Percentiles rank a stretch among this genome's conserved stretches.
phyloP scores from a whole-genome alignment of 2,113 vertebrate species.

The Eonycteris spelaea region DNA sequence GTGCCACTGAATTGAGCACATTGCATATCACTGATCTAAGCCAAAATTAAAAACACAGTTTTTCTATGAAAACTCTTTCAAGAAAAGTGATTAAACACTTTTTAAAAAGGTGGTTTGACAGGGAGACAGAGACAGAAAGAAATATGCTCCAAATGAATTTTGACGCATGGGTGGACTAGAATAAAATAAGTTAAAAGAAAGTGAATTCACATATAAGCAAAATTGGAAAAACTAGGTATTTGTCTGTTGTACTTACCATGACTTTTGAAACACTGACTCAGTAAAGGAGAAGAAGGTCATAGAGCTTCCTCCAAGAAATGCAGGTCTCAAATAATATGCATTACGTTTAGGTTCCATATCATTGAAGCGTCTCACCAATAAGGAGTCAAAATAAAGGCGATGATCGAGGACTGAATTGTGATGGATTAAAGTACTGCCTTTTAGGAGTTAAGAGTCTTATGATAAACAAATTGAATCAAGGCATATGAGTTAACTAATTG shows the following conservation, averaged over 20 bases:
- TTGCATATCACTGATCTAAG: background rate
- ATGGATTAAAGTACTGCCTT: background rate
- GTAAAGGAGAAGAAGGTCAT: background rate
- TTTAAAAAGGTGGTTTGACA: background rate
- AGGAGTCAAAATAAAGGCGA: background rate
- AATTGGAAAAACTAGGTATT: background rate
- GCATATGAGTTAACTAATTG: background rate
- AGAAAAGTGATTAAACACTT: background rate
- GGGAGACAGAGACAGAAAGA: background rate
- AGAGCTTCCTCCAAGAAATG: background rate
- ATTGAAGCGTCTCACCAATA: background rate
- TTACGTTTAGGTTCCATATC: background rate
- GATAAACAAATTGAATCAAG: conserved; percentile 12
- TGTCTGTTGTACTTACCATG: conserved; percentile 34
- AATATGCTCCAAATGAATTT: background rate
- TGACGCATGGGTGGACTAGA: background rate
- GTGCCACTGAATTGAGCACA: background rate
- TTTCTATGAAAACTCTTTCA: background rate
- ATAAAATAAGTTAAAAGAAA: background rate
- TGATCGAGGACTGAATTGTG: background rate
- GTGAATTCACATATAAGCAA: background rate
- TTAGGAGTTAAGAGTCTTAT: background rate
- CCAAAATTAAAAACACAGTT: background rate
- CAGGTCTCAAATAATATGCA: background rate
- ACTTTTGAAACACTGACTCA: background rate